These are phyloP conservation scores for Gerris buenoi DNA, from an alignment of 1,140 invertebrate genomes.

Conservation along the genomic window DNA sequence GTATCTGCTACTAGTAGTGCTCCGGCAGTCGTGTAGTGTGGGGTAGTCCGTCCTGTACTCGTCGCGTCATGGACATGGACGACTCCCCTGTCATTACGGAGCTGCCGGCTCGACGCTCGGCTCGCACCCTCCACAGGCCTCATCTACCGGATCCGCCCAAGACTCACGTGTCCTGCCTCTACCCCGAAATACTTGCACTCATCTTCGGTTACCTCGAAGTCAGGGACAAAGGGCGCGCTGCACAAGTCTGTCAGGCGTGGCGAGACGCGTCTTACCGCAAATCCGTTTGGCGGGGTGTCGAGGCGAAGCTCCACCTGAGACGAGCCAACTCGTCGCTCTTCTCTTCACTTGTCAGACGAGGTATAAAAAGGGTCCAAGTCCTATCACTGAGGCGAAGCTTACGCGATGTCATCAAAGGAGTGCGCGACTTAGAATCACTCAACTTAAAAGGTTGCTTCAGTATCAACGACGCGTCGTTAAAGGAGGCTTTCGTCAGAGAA, in stretches of 20 bases:
- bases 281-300: conserved; percentile 82
- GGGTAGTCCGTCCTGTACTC: background rate
- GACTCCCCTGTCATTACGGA: conserved; percentile 15
- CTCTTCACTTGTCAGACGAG: conserved; percentile 65
- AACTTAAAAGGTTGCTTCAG: conserved; percentile 88
- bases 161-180: conserved; percentile 72
- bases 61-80: background rate
- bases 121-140: conserved; percentile 36
- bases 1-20: background rate
- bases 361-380: conserved; percentile 77
- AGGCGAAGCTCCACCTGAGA: conserved; percentile 74
- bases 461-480: conserved; percentile 64
- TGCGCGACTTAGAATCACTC: conserved; percentile 72
- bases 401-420: conserved; percentile 67
- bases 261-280: conserved; percentile 79
- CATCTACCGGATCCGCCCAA: conserved; percentile 32
- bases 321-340: conserved; percentile 69
- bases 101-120: conserved; percentile 26
- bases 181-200: conserved; percentile 79
- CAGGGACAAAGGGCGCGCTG: conserved; percentile 65
- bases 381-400: conserved; percentile 69
- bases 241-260: conserved; percentile 80
- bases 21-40: background rate
- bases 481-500: conserved; percentile 59
- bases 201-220: conserved; percentile 84